phyloP scores from a whole-genome alignment of 2,113 vertebrate species.

The Aviceda subcristata region DNA sequence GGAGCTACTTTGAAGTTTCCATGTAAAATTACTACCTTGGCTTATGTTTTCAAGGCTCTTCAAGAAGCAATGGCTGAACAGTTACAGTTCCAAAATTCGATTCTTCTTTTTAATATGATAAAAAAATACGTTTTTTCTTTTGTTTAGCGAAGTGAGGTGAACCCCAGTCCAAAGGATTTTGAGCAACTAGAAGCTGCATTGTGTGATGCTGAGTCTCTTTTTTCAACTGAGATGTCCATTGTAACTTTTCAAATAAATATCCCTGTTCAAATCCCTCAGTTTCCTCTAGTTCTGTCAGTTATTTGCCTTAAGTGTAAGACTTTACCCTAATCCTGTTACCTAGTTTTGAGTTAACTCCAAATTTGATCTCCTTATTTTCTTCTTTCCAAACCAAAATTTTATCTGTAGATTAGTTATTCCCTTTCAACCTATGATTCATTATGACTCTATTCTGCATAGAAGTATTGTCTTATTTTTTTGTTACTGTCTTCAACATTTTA shows the following conservation, averaged over 20 bases:
- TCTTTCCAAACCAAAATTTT: not conserved
- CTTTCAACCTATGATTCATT: not conserved
- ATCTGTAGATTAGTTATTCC: not conserved
- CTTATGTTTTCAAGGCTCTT: not conserved
- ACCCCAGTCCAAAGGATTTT: no score
- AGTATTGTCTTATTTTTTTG: not conserved
- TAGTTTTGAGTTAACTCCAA: not conserved
- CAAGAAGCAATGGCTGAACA: not conserved
- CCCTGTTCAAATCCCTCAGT: not conserved
- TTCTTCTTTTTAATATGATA: not conserved
- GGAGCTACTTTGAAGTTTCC: not conserved
- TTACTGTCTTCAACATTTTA: not conserved
- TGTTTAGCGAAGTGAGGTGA: not conserved
- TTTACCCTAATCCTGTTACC: not conserved
- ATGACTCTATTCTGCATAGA: not conserved
- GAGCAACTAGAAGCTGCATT: not conserved
- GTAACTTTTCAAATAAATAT: not conserved
- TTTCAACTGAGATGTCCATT: not conserved
- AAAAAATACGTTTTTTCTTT: fast-evolving
- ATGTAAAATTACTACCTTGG: not conserved
- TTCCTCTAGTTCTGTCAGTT: not conserved
- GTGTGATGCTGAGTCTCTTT: not conserved
- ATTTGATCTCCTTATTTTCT: not conserved
- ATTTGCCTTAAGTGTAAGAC: not conserved
- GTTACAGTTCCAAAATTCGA: not conserved